Evolutionary conservation across 1,140 invertebrate species (phyloP).

Genomic region (Steinernema feltiae): DNA sequence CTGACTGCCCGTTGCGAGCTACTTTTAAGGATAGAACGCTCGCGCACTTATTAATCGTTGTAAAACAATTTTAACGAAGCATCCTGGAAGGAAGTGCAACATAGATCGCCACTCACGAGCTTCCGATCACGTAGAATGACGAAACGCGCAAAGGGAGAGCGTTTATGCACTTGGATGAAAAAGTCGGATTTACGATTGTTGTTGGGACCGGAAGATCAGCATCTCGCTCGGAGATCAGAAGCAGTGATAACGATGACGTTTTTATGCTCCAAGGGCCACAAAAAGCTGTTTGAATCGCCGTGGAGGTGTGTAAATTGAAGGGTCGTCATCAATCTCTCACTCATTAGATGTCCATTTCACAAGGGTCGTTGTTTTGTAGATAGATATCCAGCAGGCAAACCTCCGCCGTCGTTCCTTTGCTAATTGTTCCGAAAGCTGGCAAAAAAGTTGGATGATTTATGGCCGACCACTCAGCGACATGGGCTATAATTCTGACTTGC

Average conservation of each 20-base stretch:
- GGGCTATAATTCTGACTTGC: slow-evolving; percentile 8
- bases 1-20: not conserved
- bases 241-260: not conserved
- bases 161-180: slow-evolving; percentile 3
- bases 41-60: not conserved
- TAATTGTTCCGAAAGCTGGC: slow-evolving; percentile 8
- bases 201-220: not conserved
- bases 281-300: not conserved
- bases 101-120: not conserved
- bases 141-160: not conserved
- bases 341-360: slow-evolving; percentile 9
- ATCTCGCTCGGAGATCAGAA: not conserved
- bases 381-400: not conserved
- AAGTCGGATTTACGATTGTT: not conserved
- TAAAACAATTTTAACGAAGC: not conserved
- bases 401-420: not conserved
- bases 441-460: slow-evolving; percentile 10
- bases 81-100: slow-evolving; percentile 5
- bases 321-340: slow-evolving; percentile 11
- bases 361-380: slow-evolving; percentile 12
- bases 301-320: not conserved
- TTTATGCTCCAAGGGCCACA: slow-evolving; percentile 10
- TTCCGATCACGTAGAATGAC: not conserved
- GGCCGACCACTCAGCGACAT: slow-evolving; percentile 11
- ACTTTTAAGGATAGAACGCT: not conserved